Evolutionary conservation across 2,113 vertebrate species (phyloP).

Genomic region (Acinonyx jubatus): DNA sequence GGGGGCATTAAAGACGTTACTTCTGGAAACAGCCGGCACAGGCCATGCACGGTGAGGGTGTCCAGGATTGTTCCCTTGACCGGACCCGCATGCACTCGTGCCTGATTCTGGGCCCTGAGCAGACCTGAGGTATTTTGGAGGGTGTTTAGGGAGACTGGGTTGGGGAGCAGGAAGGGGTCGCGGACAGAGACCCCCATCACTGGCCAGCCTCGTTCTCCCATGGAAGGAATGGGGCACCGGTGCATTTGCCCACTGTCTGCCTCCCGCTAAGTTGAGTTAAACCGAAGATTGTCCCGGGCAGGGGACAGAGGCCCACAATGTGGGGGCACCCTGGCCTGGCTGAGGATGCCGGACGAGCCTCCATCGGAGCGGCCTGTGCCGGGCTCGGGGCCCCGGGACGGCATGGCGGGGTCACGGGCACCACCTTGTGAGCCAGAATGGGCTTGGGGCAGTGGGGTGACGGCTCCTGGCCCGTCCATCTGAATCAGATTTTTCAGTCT

Average conservation of each 20-base stretch:
- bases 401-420: rapidly evolving
- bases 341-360: not conserved
- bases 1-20: not conserved
- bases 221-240: not conserved
- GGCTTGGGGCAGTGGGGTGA: not conserved
- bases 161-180: not conserved
- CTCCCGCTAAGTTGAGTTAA: not conserved
- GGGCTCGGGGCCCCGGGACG: not conserved
- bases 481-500: not conserved
- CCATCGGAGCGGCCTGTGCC: no score
- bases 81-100: rapidly evolving
- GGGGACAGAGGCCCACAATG: not conserved
- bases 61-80: not conserved
- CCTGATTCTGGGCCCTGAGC: not conserved
- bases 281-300: not conserved
- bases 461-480: not conserved
- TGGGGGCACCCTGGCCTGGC: not conserved
- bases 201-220: not conserved
- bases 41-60: no score
- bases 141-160: not conserved
- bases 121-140: not conserved
- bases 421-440: not conserved
- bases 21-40: not conserved
- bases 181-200: not conserved
- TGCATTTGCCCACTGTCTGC: not conserved